phyloP scores from a whole-genome alignment of 2,797 vertebrate species.

The Natrix natrix region DNA sequence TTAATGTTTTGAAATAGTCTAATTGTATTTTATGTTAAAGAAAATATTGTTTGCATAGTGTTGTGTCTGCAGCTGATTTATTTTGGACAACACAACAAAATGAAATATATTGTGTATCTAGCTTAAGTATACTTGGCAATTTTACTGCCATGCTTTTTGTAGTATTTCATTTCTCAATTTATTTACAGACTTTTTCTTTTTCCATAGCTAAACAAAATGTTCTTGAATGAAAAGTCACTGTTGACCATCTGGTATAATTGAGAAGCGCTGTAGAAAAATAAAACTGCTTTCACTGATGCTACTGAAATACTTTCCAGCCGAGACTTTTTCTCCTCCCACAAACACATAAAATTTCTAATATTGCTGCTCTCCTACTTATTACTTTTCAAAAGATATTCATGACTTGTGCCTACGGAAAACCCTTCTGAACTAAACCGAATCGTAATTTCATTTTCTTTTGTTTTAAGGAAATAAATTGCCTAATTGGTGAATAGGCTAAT shows the following conservation, averaged over 20 bases:
- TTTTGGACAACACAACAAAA: slow-evolving; percentile 20
- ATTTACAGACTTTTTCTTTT: not conserved
- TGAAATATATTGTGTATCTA: slow-evolving; percentile 12
- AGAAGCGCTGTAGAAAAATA: slow-evolving; percentile 1
- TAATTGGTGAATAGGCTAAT: not conserved
- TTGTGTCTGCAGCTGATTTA: slow-evolving; percentile 1
- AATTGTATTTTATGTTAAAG: not conserved
- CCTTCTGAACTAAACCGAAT: not conserved
- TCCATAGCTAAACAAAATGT: slow-evolving; percentile 14
- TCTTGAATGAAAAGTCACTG: slow-evolving; percentile 27
- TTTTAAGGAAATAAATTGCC: not conserved
- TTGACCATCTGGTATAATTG: not conserved
- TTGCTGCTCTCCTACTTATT: not conserved
- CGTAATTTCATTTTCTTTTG: not conserved
- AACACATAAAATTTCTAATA: slow-evolving; percentile 4
- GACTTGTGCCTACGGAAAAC: slow-evolving; percentile 14
- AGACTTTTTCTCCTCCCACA: not conserved
- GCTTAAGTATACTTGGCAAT: slow-evolving; percentile 3
- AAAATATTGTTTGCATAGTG: slow-evolving; percentile 17
- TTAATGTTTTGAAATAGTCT: not conserved
- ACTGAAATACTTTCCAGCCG: not conserved
- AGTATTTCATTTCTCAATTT: not conserved
- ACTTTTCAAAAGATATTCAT: not conserved
- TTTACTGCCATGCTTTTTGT: not conserved
- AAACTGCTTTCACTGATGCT: not conserved